Conservation (phyloP, 2,113 vertebrate genomes). For the Thermophis baileyi region DNA sequence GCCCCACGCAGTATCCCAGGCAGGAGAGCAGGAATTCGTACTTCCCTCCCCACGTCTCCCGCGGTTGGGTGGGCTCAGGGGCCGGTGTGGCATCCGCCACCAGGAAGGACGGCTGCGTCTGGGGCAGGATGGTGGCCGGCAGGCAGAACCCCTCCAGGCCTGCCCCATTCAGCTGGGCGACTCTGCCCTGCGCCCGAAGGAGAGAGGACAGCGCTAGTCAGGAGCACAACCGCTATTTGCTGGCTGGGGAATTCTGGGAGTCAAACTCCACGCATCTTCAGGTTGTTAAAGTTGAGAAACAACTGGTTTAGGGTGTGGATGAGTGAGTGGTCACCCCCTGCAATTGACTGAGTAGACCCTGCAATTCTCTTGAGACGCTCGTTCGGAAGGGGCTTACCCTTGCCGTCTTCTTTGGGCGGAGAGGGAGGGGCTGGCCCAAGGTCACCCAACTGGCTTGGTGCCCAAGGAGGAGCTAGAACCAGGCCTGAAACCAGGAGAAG, state of each 20-base stretch:
- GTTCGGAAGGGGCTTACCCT: background rate
- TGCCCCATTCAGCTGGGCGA: constrained; percentile 52
- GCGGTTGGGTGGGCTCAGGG: background rate
- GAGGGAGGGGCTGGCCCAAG: background rate
- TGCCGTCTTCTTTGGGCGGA: background rate
- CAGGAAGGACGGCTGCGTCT: background rate
- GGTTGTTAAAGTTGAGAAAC: too few relatives aligned
- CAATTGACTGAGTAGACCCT: background rate
- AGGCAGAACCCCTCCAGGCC: constrained; percentile 36
- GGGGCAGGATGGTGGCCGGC: constrained; percentile 7
- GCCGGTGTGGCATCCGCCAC: accelerated
- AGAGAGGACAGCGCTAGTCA: accelerated
- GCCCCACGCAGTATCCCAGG: constrained; percentile 79
- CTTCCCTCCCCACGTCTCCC: constrained; percentile 75
- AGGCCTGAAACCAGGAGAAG: too few relatives aligned
- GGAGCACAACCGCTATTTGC: too few relatives aligned
- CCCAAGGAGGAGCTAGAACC: background rate
- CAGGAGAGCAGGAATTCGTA: constrained; percentile 82
- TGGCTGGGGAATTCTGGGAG: background rate
- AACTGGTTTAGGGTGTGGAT: too few relatives aligned
- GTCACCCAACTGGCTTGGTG: background rate
- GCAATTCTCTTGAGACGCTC: accelerated
- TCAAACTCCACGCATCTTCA: background rate
- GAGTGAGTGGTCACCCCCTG: too few relatives aligned
- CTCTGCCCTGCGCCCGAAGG: constrained; percentile 29